Percentiles rank a stretch among this genome's conserved stretches.
These are phyloP conservation scores for Acrocephalus kingi DNA, from an alignment of 2,113 vertebrate species.

Conservation along the genomic window DNA sequence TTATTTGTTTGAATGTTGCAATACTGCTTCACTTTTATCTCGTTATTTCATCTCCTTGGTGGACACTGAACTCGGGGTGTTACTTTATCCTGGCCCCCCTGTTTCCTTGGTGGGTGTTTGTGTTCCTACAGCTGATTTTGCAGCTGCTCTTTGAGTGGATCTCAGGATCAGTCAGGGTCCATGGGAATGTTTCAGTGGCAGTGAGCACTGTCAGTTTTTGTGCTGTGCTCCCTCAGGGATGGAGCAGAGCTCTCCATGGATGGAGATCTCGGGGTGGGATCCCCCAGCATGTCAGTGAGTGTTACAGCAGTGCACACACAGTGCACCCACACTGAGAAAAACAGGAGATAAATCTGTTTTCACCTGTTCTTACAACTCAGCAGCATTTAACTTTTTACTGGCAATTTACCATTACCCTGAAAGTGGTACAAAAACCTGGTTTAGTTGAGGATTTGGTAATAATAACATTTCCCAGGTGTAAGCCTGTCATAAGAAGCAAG, in stretches of 20 bases:
- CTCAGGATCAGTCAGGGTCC: not conserved
- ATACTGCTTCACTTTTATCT: not conserved
- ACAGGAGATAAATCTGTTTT: not conserved
- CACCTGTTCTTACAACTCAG: not conserved
- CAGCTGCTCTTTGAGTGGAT: not conserved
- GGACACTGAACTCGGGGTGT: not conserved
- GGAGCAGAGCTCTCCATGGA: not conserved
- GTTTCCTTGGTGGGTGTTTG: rapidly evolving
- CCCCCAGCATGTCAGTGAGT: not conserved
- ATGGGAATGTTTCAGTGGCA: no score
- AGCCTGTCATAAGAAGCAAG: not conserved
- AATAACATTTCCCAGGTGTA: not conserved
- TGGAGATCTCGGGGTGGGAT: not conserved
- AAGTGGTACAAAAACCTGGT: not conserved
- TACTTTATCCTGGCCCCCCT: not conserved
- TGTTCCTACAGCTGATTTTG: not conserved
- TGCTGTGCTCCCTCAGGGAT: not conserved
- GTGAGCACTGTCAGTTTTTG: no score
- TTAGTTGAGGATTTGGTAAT: not conserved
- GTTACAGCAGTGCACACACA: not conserved
- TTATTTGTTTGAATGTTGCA: not conserved
- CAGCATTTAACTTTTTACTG: not conserved
- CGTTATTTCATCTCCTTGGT: not conserved
- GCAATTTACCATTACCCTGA: not conserved
- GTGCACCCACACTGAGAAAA: no score